Conservation (phyloP, 2,797 vertebrate species). For the Threskiornis aethiopicus region DNA sequence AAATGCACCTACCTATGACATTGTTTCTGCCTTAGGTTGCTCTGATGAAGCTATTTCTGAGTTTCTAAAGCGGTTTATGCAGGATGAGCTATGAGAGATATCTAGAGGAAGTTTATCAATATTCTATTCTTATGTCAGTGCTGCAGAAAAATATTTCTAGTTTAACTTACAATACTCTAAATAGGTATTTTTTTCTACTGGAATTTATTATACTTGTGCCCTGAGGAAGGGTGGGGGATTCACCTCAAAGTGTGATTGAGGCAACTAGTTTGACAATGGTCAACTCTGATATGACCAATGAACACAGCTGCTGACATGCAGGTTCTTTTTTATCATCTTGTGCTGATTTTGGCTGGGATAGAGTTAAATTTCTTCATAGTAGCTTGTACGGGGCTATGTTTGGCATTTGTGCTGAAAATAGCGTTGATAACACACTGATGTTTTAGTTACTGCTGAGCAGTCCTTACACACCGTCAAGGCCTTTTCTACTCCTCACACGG, state of each 20-base stretch:
- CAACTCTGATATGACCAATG: neutral
- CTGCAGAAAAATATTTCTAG: neutral
- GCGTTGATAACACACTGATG: neutral
- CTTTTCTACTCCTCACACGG: neutral
- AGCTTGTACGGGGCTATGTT: neutral
- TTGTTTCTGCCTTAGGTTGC: neutral
- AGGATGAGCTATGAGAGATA: neutral
- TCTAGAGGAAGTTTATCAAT: neutral
- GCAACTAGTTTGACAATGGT: neutral
- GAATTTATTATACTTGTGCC: neutral
- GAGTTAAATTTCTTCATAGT: neutral
- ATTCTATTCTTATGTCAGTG: neutral
- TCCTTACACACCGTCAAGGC: neutral
- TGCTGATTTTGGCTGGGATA: neutral
- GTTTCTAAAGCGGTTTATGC: neutral
- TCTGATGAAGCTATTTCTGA: neutral
- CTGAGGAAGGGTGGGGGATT: neutral
- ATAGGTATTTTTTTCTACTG: neutral
- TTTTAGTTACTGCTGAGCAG: fast-evolving
- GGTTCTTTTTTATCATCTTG: neutral
- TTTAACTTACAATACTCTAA: neutral
- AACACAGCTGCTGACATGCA: neutral
- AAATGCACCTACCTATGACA: neutral
- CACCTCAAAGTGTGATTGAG: neutral
- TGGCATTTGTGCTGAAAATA: neutral